Conservation (phyloP, 2,113 vertebrate species). For the Petroica traversi region DNA sequence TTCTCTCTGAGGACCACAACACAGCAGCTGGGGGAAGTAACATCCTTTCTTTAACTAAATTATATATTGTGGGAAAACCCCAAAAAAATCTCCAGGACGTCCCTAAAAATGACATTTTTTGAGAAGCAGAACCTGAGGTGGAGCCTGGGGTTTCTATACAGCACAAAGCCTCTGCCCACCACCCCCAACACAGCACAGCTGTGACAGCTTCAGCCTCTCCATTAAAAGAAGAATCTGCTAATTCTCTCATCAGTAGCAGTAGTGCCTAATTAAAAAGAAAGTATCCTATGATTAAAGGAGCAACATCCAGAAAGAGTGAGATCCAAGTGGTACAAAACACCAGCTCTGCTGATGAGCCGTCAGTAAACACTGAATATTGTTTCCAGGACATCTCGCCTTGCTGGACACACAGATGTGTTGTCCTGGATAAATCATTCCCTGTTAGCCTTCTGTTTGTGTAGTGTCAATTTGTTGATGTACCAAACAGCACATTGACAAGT, state of each 20-base stretch:
- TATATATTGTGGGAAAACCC: not conserved
- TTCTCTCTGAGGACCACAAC: not conserved
- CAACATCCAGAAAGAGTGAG: not conserved
- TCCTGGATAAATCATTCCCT: slow-evolving; percentile 55
- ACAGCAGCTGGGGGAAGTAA: not conserved
- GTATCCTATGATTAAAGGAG: slow-evolving; percentile 21
- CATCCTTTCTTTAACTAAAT: not conserved
- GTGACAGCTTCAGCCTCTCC: not conserved
- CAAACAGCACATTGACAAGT: not conserved
- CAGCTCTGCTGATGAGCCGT: not conserved
- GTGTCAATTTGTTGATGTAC: not conserved
- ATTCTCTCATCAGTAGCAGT: slow-evolving; percentile 27
- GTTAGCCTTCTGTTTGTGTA: not conserved
- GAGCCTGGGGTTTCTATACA: not conserved
- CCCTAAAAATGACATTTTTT: not conserved
- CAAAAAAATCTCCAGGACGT: not conserved
- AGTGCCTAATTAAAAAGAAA: slow-evolving; percentile 45
- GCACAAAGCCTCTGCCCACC: not conserved
- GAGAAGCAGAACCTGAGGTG: not conserved
- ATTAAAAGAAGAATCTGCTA: slow-evolving; percentile 3
- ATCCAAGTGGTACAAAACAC: not conserved
- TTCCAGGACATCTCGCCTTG: not conserved
- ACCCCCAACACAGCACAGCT: not conserved
- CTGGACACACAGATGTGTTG: not conserved
- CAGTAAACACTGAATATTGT: not conserved